Percentiles rank a stretch among this genome's conserved stretches.
These are phyloP conservation scores for Planococcus citri DNA, from an alignment of 1,140 invertebrate genomes.

Conservation along the genomic window DNA sequence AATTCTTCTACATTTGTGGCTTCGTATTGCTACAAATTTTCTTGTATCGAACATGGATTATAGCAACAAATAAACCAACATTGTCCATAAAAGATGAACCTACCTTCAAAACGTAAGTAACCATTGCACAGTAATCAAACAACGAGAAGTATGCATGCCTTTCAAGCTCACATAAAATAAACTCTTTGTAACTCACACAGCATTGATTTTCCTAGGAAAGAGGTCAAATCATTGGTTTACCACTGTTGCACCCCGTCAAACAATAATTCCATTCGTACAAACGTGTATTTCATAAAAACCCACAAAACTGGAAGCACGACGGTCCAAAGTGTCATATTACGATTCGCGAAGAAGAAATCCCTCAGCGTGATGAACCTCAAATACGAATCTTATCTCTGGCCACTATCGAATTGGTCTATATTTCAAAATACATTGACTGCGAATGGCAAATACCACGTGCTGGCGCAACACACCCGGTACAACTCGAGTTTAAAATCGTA, in stretches of 20 bases:
- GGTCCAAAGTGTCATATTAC: conserved; percentile 38
- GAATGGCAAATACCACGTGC: conserved; percentile 28
- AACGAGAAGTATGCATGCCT: too few species aligned
- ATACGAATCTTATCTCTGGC: conserved; percentile 33
- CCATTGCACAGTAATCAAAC: too few species aligned
- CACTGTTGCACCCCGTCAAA: too few species aligned
- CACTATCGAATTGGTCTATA: background rate
- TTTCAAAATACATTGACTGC: background rate
- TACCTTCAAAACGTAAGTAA: too few species aligned
- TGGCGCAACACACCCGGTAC: conserved; percentile 32
- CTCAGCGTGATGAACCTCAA: conserved; percentile 35
- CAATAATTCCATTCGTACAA: background rate
- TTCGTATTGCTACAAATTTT: too few species aligned
- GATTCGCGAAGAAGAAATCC: conserved; percentile 34
- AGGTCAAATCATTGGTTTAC: too few species aligned
- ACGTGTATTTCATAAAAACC: conserved; percentile 37
- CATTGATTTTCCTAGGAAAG: too few species aligned
- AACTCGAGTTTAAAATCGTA: conserved; percentile 29
- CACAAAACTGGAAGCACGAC: too few species aligned
- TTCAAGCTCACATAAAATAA: conserved; percentile 27
- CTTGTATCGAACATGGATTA: too few species aligned
- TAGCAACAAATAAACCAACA: too few species aligned
- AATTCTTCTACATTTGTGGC: too few species aligned
- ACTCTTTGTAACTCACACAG: conserved; percentile 15
- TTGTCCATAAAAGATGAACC: too few species aligned